Base-by-base conservation (phyloP, 2,888 invertebrate species). In the Drosophila anomalata region DNA sequence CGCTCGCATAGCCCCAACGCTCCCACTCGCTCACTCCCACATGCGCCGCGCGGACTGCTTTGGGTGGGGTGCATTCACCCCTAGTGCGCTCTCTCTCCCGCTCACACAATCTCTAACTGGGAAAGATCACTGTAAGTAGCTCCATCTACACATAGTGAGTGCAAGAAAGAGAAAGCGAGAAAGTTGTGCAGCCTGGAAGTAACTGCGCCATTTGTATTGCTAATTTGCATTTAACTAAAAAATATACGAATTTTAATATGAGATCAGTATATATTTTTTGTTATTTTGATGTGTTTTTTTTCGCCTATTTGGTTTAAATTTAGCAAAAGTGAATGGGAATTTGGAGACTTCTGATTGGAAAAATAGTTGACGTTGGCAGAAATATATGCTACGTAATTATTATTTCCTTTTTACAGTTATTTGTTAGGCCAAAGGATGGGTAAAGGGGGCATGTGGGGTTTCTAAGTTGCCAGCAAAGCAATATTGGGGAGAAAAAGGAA, bases 381-480 rank as follows among this genome's bases (percentile, higher is more conserved):
- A 65, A 48, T 24, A 29, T 39, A 31, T 46, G 46, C 66, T 44
- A 63, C 65, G 65, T 63, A 46, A 63, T 44, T 65, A 44, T 24
- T 47, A 58, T 61, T 46, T 61, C 62, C 65, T 41, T 12, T 57
- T 33, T 36, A 67, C 68, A 57, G 67, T 26, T 26, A 26, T 26
- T 26, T 26, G 26, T 26, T 26, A 67, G 63, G 63, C 46, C 31
- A 33, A 46, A 47, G 24, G 22, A 11, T 2, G 17, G 22, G 9
- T 6, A 5, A 26, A 24, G 29, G 42, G 50, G 71, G 57, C 24
- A 39, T 2, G 1, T n/a, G 56, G 44, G 31, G 33, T 17, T 48
- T 73, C 63, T 65, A 65, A 75, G 60, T 60, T 72, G 79, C 66
- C 72, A 68, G 36, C 69, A 44, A 67, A 73, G 78, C 85, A 63